These are phyloP conservation scores for Ostrea denselamellosa DNA, from an alignment of 1,140 invertebrate species.

Conservation along the genomic window DNA sequence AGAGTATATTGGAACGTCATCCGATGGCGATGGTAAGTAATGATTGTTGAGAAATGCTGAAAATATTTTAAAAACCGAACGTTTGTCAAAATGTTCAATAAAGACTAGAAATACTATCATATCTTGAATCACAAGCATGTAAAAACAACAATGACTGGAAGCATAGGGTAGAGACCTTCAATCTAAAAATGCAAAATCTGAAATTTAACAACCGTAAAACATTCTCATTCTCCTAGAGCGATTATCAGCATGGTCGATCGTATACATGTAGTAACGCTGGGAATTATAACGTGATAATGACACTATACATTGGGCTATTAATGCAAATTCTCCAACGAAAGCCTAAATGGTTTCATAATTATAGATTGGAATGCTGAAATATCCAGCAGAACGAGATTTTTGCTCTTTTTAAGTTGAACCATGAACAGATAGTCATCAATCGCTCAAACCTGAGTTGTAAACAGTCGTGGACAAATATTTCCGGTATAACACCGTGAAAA, in stretches of 20 bases:
- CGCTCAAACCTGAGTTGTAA: background rate
- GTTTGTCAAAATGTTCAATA: no score
- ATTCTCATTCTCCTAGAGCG: no score
- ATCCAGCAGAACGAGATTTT: background rate
- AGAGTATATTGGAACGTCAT: constrained; percentile 95
- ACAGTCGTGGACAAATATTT: background rate
- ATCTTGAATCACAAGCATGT: no score
- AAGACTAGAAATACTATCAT: no score
- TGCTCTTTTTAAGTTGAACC: background rate
- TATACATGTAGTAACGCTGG: background rate
- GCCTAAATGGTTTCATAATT: background rate
- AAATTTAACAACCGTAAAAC: no score
- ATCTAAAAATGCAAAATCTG: no score
- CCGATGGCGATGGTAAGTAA: constrained; percentile 81
- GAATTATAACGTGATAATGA: background rate
- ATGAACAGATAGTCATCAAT: background rate
- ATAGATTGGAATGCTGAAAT: background rate
- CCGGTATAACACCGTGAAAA: background rate
- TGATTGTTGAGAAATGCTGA: no score
- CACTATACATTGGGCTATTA: background rate
- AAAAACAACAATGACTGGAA: no score
- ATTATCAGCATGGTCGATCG: background rate
- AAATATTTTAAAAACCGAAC: no score
- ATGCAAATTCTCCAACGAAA: background rate
- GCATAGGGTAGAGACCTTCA: no score